Conservation (phyloP, 2,888 invertebrate genomes). For the Heliconius erato region DNA sequence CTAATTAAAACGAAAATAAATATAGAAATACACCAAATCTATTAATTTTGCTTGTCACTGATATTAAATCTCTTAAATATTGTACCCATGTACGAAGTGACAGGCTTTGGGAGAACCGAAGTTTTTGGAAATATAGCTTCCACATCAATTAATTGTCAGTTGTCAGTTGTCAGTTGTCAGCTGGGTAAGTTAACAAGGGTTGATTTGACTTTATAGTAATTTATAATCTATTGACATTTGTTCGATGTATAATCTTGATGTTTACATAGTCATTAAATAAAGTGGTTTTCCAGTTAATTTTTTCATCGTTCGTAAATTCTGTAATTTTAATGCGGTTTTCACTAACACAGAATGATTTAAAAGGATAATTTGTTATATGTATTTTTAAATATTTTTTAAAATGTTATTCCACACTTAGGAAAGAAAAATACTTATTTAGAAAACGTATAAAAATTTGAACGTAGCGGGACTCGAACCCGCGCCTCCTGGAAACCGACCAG, state of each 20-base stretch:
- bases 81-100: not conserved
- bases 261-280: not conserved
- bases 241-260: not conserved
- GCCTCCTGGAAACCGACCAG: too few species aligned
- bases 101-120: not conserved
- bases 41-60: not conserved
- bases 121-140: slow-evolving; percentile 1
- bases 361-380: too few species aligned
- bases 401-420: too few species aligned
- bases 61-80: not conserved
- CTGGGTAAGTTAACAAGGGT: slow-evolving; percentile 33
- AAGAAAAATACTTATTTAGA: too few species aligned
- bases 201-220: slow-evolving; percentile 18
- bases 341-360: too few species aligned
- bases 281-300: not conserved
- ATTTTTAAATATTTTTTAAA: too few species aligned
- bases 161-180: slow-evolving; percentile 1
- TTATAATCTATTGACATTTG: slow-evolving; percentile 24
- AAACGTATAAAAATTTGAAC: too few species aligned
- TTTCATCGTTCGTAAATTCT: too few species aligned
- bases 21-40: not conserved
- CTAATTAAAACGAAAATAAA: not conserved
- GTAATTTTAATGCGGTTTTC: too few species aligned
- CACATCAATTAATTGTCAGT: slow-evolving; percentile 11
- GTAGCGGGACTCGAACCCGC: too few species aligned